Conservation (phyloP, 2,113 vertebrate species). For the Panthera tigris region DNA sequence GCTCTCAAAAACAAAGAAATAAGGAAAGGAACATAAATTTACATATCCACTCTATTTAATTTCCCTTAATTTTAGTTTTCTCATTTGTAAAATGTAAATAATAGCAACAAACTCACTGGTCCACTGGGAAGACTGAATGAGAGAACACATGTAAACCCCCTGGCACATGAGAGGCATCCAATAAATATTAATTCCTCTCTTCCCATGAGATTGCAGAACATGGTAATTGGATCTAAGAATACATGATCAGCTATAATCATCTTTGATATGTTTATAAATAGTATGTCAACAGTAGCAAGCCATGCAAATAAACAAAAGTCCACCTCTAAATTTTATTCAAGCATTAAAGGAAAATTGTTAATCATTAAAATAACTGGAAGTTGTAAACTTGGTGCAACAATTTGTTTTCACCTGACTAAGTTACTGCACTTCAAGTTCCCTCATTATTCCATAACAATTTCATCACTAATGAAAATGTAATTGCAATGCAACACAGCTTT, state of each 20-base stretch:
- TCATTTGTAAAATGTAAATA: background rate
- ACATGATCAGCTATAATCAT: background rate
- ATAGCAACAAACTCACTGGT: background rate
- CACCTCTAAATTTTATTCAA: background rate
- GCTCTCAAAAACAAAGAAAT: background rate
- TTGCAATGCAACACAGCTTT: background rate
- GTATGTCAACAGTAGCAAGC: background rate
- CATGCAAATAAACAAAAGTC: background rate
- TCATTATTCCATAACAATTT: background rate
- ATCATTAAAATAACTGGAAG: background rate
- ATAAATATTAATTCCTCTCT: background rate
- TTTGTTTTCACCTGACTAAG: background rate
- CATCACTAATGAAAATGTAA: conserved; percentile 35
- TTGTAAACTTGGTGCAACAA: background rate
- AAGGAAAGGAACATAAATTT: background rate
- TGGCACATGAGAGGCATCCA: background rate
- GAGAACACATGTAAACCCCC: background rate
- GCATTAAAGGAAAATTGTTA: background rate
- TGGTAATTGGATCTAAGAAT: background rate
- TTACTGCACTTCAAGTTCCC: background rate
- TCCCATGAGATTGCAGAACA: background rate
- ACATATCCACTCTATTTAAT: background rate
- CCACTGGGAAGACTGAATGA: background rate
- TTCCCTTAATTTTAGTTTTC: background rate
- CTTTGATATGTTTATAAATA: background rate